Base-by-base conservation (phyloP, 2,888 invertebrate species). In the Onthophagus sagittarius region DNA sequence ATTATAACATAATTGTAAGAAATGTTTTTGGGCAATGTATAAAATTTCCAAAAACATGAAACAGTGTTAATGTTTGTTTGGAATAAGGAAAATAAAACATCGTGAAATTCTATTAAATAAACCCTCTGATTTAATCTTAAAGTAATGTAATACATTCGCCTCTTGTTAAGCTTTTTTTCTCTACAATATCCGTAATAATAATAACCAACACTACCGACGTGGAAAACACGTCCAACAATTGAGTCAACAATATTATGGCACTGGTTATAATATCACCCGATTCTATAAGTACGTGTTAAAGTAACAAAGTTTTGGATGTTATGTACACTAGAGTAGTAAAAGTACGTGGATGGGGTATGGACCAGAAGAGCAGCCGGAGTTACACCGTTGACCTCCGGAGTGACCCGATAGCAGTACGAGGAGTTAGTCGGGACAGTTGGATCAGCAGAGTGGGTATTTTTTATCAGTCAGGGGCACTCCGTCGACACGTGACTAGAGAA, bases 181-280 rank as follows among this genome's bases (percentile, higher is more conserved):
- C 84, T 84, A 83, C 78, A 77, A 79, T 79, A 79, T 78, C 77
- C 73, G 79, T 81, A 82, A 81, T 82, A 81, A 80, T 81, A 82
- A 84, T 85, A 85, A 85, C 84, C 82, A 81, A 81, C 79, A 84
- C 85, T 85, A 85, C 83, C 84, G 84, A 84, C 83, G 83, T 83
- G 80, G 80, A 79, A 53, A 53, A 74, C 79, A 84, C 84, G 84
- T 82, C 84, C 83, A 85, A 85, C 85, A 85, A 85, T 84, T 83
- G 82, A 85, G 84, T 85, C 83, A 85, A 85, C 85, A 85, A 85
- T 85, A 85, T 85, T 84, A 85, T 85, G 85, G 85, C 85, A 85
- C 85, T 85, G 85, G 84, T 85, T 85, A 85, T 81, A 85, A 85
- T 85, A 85, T 85, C 85, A 85, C 85, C 85, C 85, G 85, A 85